Conservation (phyloP, 2,113 vertebrate genomes). For the Crotalus tigris region DNA sequence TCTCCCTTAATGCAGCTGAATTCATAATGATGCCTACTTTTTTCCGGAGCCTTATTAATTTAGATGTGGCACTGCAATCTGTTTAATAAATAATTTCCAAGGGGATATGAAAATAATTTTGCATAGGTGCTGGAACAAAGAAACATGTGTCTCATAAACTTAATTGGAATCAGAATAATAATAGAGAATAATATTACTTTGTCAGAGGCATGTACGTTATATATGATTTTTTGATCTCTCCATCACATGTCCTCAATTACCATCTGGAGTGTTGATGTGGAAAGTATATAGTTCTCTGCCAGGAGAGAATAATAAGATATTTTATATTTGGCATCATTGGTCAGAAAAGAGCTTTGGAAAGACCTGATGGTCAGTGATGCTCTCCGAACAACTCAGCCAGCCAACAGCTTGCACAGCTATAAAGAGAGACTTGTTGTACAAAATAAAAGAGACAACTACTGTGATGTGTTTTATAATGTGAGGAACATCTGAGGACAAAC, state of each 20-base stretch:
- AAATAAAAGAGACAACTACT: not conserved
- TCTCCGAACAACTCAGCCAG: not conserved
- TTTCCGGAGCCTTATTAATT: not conserved
- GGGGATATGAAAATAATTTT: not conserved
- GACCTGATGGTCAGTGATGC: not conserved
- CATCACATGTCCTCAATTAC: not conserved
- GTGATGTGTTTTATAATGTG: not conserved
- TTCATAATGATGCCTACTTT: not conserved
- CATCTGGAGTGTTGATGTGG: not conserved
- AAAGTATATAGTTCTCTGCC: not conserved
- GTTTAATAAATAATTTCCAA: not conserved
- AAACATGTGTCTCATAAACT: not conserved
- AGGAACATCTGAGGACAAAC: not conserved
- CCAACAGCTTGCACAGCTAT: not conserved
- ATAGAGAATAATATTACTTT: not conserved
- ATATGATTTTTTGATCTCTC: conserved; percentile 1
- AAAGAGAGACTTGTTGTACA: not conserved
- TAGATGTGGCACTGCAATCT: not conserved
- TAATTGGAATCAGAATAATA: not conserved
- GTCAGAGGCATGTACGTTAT: not conserved
- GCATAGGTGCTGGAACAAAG: not conserved
- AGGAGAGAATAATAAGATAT: not conserved
- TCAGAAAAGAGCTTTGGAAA: not conserved
- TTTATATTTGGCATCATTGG: not conserved
- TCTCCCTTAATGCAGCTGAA: not conserved